Conservation (phyloP, 2,888 invertebrate species). For the Tetheella fluctuosa region DNA sequence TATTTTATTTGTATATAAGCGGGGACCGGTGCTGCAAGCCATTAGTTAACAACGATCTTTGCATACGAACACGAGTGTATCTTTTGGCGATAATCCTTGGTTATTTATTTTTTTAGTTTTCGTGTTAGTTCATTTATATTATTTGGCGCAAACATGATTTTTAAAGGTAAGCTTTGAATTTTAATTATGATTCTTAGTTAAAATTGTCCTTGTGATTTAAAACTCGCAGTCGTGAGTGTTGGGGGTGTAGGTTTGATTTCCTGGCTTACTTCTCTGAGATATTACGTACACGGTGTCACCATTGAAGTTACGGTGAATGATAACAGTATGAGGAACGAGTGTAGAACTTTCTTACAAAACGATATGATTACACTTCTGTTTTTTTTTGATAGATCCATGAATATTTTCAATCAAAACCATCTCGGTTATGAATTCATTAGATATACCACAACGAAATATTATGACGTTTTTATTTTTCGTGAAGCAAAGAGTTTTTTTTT, state of each 20-base stretch:
- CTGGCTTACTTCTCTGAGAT: too few species aligned
- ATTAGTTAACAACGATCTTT: constrained; percentile 4
- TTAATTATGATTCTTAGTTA: not conserved
- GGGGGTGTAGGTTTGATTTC: not conserved
- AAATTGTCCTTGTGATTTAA: not conserved
- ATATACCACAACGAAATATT: too few species aligned
- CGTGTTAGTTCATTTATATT: not conserved
- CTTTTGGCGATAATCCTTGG: not conserved
- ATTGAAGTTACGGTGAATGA: too few species aligned
- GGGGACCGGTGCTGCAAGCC: not conserved
- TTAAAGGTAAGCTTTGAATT: constrained; percentile 8
- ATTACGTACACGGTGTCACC: too few species aligned
- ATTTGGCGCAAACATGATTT: not conserved
- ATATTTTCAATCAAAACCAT: too few species aligned
- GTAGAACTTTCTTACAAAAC: too few species aligned
- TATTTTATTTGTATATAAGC: constrained; percentile 9
- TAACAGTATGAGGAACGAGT: not conserved
- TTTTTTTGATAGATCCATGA: too few species aligned
- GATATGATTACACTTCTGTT: too few species aligned
- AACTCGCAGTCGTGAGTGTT: not conserved
- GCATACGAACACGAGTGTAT: not conserved
- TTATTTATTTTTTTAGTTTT: not conserved
- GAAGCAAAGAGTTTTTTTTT: too few species aligned
- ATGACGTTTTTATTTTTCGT: too few species aligned
- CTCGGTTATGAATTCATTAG: too few species aligned